Evolutionary conservation across 2,797 vertebrate genomes (phyloP).

Genomic region (Poecile montanus): DNA sequence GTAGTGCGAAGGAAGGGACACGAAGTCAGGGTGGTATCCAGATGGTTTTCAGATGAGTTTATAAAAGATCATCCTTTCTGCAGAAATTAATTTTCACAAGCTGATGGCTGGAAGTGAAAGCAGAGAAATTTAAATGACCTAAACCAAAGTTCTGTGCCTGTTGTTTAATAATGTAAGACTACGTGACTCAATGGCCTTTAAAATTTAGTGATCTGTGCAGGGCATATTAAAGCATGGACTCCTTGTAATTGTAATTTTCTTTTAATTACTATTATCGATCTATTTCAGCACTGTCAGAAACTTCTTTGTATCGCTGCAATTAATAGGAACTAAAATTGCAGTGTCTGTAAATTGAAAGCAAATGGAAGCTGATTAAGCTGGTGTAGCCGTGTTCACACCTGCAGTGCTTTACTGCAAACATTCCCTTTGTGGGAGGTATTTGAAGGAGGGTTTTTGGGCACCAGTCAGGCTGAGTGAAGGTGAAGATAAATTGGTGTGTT

Average conservation of each 20-base stretch:
- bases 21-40: background rate
- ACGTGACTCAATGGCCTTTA: background rate
- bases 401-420: background rate
- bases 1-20: accelerated
- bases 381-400: background rate
- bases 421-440: background rate
- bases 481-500: background rate
- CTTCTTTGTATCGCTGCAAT: background rate
- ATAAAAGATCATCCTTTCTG: background rate
- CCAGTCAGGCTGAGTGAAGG: background rate
- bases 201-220: background rate
- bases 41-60: background rate
- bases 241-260: background rate
- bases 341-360: background rate
- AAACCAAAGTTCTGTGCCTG: background rate
- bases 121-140: background rate
- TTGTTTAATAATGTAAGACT: constrained; percentile 4
- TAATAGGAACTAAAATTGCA: background rate
- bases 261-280: background rate
- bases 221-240: background rate
- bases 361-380: background rate
- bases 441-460: background rate
- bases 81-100: background rate
- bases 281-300: background rate
- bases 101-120: background rate